These are phyloP conservation scores for Morpho helenor DNA, from an alignment of 2,888 invertebrate species.

Conservation along the genomic window DNA sequence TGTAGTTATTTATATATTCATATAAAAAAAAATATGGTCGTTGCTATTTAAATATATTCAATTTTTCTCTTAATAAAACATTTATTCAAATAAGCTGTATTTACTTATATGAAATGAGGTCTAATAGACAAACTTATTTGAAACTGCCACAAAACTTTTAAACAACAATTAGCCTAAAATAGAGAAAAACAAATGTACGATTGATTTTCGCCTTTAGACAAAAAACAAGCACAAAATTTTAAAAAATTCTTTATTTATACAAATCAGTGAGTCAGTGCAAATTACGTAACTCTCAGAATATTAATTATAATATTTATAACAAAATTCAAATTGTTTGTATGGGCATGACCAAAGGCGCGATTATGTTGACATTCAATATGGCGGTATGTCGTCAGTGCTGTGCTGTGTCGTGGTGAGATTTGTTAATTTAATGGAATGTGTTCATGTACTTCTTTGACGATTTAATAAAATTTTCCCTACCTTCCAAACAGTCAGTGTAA, in stretches of 20 bases:
- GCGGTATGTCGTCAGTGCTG: conserved; percentile 97
- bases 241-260: conserved; percentile 49
- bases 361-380: conserved; percentile 92
- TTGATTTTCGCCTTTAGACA: conserved; percentile 53
- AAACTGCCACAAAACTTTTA: conserved; percentile 8
- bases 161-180: conserved; percentile 17
- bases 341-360: conserved; percentile 62
- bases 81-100: too few relatives aligned
- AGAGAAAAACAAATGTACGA: conserved; percentile 31
- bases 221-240: conserved; percentile 71
- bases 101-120: background rate
- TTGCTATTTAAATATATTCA: too few relatives aligned
- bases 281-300: conserved; percentile 24
- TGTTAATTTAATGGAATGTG: conserved; percentile 58
- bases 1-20: too few relatives aligned
- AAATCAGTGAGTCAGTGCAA: conserved; percentile 33
- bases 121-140: background rate
- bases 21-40: too few relatives aligned
- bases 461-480: conserved; percentile 14
- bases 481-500: conserved; percentile 12
- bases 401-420: conserved; percentile 97
- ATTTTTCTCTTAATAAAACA: too few relatives aligned
- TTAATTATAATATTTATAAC: conserved; percentile 18
- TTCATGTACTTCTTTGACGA: conserved; percentile 39
- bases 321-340: conserved; percentile 39